These are phyloP conservation scores for Clarias fuscus DNA, from an alignment of 2,797 vertebrate genomes.

Conservation along the genomic window DNA sequence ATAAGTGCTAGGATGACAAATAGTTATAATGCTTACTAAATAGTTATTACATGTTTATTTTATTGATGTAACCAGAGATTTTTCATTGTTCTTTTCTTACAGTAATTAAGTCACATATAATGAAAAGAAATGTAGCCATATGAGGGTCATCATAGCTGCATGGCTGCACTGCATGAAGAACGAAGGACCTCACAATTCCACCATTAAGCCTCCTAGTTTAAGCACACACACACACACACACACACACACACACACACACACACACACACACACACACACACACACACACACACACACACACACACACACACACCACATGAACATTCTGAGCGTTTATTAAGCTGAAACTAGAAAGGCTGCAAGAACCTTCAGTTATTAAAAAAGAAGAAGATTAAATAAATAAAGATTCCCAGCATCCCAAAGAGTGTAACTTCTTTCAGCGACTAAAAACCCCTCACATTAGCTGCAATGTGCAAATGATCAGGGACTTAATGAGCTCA, in stretches of 20 bases:
- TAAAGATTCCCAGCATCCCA: not conserved
- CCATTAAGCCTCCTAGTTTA: slow-evolving; percentile 46
- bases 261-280: slow-evolving; percentile 19
- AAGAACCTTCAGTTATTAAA: slow-evolving; percentile 61
- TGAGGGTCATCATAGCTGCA: slow-evolving; percentile 54
- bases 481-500: slow-evolving; percentile 47
- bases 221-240: not conserved
- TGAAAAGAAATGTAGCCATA: slow-evolving; percentile 12
- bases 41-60: not conserved
- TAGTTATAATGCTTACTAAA: not conserved
- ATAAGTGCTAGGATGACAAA: not conserved
- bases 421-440: not conserved
- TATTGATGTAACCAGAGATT: not conserved
- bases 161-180: slow-evolving; percentile 56
- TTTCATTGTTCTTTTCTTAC: not conserved
- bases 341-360: slow-evolving; percentile 78
- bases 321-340: slow-evolving; percentile 78
- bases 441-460: slow-evolving; percentile 48
- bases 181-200: slow-evolving; percentile 68
- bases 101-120: not conserved
- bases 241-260: slow-evolving; percentile 30
- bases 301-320: slow-evolving; percentile 34
- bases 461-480: slow-evolving; percentile 58
- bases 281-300: slow-evolving; percentile 31
- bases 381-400: slow-evolving; percentile 23